Evolutionary conservation across 1,140 invertebrate species (phyloP).

Genomic region (Drosophila nebulosa): DNA sequence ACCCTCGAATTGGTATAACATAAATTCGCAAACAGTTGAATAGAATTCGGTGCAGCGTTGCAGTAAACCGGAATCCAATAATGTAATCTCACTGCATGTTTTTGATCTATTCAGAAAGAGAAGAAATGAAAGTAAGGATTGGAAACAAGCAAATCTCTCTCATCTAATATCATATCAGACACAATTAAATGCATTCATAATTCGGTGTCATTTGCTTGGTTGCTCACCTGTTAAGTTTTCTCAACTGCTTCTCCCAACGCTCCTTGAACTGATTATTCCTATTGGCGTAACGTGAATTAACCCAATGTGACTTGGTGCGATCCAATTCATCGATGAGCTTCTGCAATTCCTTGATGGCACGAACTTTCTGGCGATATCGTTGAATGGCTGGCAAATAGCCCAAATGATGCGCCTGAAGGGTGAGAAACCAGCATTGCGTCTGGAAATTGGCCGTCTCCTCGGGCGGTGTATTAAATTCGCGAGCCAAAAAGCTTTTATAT

Average conservation of each 20-base stretch:
- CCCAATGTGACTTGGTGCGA: conserved; percentile 91
- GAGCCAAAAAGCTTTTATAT: conserved; percentile 87
- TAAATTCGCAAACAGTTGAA: conserved; percentile 89
- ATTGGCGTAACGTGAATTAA: conserved; percentile 86
- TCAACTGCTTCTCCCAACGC: conserved; percentile 92
- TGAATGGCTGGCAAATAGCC: conserved; percentile 93
- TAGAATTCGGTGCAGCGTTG: conserved; percentile 92
- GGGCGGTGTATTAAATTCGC: conserved; percentile 47
- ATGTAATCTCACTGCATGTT: conserved; percentile 92
- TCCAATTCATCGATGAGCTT: conserved; percentile 94
- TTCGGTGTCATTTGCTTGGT: too few relatives aligned
- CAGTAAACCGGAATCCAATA: conserved; percentile 91
- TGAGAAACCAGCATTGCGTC: conserved; percentile 98
- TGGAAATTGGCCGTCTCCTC: conserved; percentile 89
- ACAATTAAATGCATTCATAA: too few relatives aligned
- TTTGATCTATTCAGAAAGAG: conserved; percentile 84
- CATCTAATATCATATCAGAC: neutral
- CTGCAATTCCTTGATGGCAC: conserved; percentile 93
- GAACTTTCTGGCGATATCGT: conserved; percentile 91
- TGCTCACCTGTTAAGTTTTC: conserved; percentile 84
- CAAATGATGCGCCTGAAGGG: conserved; percentile 95
- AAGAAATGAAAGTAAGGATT: neutral
- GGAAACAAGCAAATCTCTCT: neutral
- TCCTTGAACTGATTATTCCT: conserved; percentile 93
- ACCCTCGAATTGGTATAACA: conserved; percentile 85